phyloP scores from a whole-genome alignment of 1,140 invertebrate genomes.

The Drosophila lini region DNA sequence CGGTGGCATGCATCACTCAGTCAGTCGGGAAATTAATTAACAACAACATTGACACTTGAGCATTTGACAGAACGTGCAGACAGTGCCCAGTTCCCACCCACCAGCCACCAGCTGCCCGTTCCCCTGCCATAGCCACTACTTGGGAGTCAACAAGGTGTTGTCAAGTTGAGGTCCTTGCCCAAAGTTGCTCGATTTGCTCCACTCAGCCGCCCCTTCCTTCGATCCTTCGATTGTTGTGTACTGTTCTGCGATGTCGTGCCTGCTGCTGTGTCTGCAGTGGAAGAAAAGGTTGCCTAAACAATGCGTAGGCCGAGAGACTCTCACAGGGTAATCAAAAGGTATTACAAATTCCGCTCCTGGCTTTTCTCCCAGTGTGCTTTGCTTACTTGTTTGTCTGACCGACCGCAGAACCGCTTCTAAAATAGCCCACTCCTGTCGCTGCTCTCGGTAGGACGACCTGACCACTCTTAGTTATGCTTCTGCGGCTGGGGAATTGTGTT shows the following conservation, averaged over 20 bases:
- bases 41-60: conserved; percentile 81
- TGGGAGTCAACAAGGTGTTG: conserved; percentile 75
- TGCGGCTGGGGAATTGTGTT: conserved; percentile 46
- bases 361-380: conserved; percentile 4
- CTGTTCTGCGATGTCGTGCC: conserved; percentile 45
- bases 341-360: neutral
- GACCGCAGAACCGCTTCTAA: conserved; percentile 46
- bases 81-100: conserved; percentile 18
- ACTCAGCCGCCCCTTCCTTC: conserved; percentile 1
- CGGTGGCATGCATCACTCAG: conserved; percentile 79
- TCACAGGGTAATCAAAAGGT: neutral
- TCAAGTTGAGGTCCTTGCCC: conserved; percentile 52
- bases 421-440: conserved; percentile 21
- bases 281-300: neutral
- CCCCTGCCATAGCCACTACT: conserved; percentile 22
- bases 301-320: neutral
- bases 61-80: conserved; percentile 72
- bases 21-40: conserved; percentile 78
- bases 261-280: conserved; percentile 34
- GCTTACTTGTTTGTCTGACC: conserved; percentile 26
- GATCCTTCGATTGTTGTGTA: conserved; percentile 49
- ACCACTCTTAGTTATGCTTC: conserved; percentile 30
- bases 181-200: conserved; percentile 49
- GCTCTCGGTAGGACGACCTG: neutral
- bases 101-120: conserved; percentile 17